Percentiles rank a stretch among this genome's conserved stretches.
Conservation (phyloP, 2,888 invertebrate species). For the Sinohyriopsis cumingii region DNA sequence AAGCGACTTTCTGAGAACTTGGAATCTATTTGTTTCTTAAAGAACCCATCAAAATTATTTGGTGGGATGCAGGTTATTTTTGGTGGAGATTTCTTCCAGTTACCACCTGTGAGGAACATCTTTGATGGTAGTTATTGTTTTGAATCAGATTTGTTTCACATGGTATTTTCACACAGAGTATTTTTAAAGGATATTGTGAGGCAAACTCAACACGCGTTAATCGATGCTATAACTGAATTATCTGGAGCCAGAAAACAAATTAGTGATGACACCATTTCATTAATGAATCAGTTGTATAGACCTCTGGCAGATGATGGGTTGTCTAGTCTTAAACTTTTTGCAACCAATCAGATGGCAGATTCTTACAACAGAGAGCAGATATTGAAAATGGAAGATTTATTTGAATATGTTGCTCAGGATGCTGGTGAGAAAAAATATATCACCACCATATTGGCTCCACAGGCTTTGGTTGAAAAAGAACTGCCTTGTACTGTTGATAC, state of each 20-base stretch:
- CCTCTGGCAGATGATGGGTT: conserved; percentile 2
- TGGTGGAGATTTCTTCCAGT: too few relatives aligned
- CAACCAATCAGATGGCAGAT: conserved; percentile 7
- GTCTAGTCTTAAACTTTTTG: conserved; percentile 1
- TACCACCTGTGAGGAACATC: too few relatives aligned
- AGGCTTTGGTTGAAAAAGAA: conserved; percentile 12
- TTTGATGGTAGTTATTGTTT: too few relatives aligned
- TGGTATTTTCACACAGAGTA: conserved; percentile 16
- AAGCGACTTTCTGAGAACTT: conserved; percentile 11
- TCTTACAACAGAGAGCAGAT: conserved; percentile 5
- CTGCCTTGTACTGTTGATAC: conserved; percentile 1
- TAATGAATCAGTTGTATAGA: conserved; percentile 6
- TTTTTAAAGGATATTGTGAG: conserved; percentile 11
- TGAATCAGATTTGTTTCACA: background rate
- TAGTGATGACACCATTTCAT: background rate
- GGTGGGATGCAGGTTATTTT: too few relatives aligned
- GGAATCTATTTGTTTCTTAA: conserved; percentile 6
- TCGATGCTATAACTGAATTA: background rate
- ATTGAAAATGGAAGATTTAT: conserved; percentile 1
- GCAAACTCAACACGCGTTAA: background rate
- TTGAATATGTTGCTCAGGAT: conserved; percentile 6
- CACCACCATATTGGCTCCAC: background rate
- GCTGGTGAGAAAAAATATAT: conserved; percentile 1
- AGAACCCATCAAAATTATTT: background rate
- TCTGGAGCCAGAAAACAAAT: background rate